Evolutionary conservation across 2,888 invertebrate genomes (phyloP), one percentile per base, ranked within the genome.

Genomic region (Macrosoma leucophasiata): DNA sequence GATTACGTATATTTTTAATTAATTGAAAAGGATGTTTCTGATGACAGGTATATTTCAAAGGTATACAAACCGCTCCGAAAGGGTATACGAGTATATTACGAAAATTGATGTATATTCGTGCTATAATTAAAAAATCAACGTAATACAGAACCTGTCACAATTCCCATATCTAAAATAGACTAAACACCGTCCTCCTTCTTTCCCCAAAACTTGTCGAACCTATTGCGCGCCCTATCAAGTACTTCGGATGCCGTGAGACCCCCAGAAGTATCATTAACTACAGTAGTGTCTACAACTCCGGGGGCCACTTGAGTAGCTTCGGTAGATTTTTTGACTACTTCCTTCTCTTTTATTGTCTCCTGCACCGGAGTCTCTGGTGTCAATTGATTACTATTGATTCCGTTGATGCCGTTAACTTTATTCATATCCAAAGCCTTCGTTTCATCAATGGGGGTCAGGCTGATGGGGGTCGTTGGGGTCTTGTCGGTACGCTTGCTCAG

Each of bases 161-260:
- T 58, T 60, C 52, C 53, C 55, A 57, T 48, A 39, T 20, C 33
- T 41, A 34, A 27, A 33, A 46, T 25, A 41, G 44, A 61, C 58
- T 82, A 84, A 52, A 84, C 88, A 58, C 87, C 87, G 52, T 88
- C 87, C 55, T 88, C 88, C 54, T 84, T 88, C 58, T 90, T 90
- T 47, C 91, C 91, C 93, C 93, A 93, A 73, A 94, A 93, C 61
- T 92, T 90, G 73, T 94, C 94, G 65, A 94, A 93, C 54, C 93
- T 90, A 69, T 90, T 91, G 53, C 93, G 90, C 54, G 93, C 93
- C 67, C 90, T 89, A 65, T 93, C 93, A 47, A 94, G 82, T 41
- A 93, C 92, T 62, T 93, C 92, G 34, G 90, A 86, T 19, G 92
- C 90, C 28, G 88, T 82, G 23, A 89, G 79, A 2, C 87, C 84